Percentiles rank a stretch among this genome's conserved stretches.
phyloP scores from a whole-genome alignment of 1,140 invertebrate genomes.

The Galleria mellonella region DNA sequence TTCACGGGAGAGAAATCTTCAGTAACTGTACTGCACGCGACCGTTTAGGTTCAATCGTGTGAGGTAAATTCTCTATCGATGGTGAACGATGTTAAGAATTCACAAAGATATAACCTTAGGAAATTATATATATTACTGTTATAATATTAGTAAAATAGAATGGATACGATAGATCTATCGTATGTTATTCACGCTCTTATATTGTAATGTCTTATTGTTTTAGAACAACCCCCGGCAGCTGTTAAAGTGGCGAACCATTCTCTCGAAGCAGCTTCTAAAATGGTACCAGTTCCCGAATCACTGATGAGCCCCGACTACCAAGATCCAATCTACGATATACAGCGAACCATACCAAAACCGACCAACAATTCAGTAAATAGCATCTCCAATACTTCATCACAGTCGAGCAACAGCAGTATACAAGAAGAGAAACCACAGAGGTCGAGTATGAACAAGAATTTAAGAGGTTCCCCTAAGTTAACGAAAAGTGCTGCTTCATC shows the following conservation, averaged over 20 bases:
- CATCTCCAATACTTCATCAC: slow-evolving; percentile 44
- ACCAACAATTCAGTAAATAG: slow-evolving; percentile 21
- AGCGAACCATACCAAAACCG: slow-evolving; percentile 46
- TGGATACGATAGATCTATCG: too few species aligned
- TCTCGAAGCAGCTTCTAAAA: slow-evolving; percentile 86
- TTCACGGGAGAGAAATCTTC: too few species aligned
- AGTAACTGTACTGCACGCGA: too few species aligned
- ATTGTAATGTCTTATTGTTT: background rate
- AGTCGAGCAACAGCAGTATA: slow-evolving; percentile 50
- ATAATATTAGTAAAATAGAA: too few species aligned
- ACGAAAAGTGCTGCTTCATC: slow-evolving; percentile 68
- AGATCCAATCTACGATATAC: slow-evolving; percentile 65
- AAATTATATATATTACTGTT: too few species aligned
- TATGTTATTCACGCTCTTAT: too few species aligned
- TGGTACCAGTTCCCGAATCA: slow-evolving; percentile 89
- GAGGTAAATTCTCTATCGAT: too few species aligned
- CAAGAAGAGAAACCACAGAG: slow-evolving; percentile 40
- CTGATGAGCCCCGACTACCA: slow-evolving; percentile 88
- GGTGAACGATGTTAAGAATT: too few species aligned
- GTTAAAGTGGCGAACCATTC: slow-evolving; percentile 77
- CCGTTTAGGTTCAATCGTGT: too few species aligned
- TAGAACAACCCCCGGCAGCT: slow-evolving; percentile 16
- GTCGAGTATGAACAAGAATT: slow-evolving; percentile 18
- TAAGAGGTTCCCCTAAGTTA: slow-evolving; percentile 67
- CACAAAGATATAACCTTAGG: too few species aligned